These are phyloP conservation scores for Dermatemys mawii DNA, from an alignment of 2,113 vertebrate species.

Conservation along the genomic window DNA sequence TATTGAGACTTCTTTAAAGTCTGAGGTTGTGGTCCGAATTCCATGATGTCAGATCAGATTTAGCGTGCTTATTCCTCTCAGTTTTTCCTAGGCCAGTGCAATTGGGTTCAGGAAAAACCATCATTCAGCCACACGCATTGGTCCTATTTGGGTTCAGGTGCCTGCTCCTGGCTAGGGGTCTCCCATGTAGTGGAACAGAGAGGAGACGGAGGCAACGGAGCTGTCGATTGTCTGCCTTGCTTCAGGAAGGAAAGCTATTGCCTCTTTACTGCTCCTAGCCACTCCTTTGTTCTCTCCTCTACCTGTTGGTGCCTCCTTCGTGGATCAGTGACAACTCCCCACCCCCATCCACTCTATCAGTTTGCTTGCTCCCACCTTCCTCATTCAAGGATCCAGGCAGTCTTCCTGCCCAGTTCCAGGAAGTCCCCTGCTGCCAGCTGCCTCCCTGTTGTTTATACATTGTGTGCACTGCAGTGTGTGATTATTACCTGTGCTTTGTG, in stretches of 20 bases:
- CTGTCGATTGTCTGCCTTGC: neutral
- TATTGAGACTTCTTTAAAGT: neutral
- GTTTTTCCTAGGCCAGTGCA: accelerated
- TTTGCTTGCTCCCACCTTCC: neutral
- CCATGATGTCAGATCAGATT: neutral
- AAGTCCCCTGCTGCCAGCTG: neutral
- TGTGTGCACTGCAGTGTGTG: accelerated
- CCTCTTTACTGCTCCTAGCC: accelerated
- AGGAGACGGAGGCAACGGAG: neutral
- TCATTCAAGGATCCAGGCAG: accelerated
- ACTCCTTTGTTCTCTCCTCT: accelerated
- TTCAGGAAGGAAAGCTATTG: neutral
- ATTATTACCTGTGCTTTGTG: constrained; percentile 34
- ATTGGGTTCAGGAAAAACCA: neutral
- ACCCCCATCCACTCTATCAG: neutral
- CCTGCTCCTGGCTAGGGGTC: neutral
- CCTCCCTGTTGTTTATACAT: neutral
- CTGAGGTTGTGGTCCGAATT: accelerated
- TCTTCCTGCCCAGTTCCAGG: neutral
- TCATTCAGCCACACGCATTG: neutral
- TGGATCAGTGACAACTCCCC: accelerated
- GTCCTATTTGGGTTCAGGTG: accelerated
- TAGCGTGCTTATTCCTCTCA: accelerated
- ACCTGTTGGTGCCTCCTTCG: neutral
- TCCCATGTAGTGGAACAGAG: neutral